Evolutionary conservation across 2,797 vertebrate genomes (phyloP).

Genomic region (Crypturellus tataupa): DNA sequence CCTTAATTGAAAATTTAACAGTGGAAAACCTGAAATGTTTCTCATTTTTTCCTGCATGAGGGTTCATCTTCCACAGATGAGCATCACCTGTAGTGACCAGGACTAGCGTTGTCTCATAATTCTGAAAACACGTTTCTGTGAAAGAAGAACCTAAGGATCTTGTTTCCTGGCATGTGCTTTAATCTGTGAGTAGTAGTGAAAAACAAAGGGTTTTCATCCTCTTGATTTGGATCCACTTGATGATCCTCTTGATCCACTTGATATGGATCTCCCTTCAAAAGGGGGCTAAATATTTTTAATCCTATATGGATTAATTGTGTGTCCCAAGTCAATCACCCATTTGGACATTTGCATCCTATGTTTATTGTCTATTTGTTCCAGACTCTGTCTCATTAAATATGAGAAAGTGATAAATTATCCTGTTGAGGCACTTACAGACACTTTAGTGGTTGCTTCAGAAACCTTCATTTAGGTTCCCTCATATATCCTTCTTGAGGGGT

Average conservation of each 20-base stretch:
- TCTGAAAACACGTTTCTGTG: background rate
- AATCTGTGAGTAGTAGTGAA: background rate
- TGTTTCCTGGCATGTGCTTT: background rate
- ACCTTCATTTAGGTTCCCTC: background rate
- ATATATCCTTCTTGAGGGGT: background rate
- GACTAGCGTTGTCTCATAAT: background rate
- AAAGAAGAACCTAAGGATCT: background rate
- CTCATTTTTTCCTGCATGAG: background rate
- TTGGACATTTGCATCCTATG: background rate
- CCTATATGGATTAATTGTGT: background rate
- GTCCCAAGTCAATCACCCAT: background rate
- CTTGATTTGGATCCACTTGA: background rate
- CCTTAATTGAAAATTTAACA: background rate
- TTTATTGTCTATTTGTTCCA: background rate
- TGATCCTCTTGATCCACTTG: background rate
- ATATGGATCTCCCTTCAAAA: background rate
- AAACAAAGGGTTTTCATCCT: background rate
- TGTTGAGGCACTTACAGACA: background rate
- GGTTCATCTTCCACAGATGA: background rate
- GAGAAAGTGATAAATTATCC: background rate
- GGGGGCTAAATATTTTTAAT: background rate
- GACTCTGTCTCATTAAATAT: background rate
- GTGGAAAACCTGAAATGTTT: background rate
- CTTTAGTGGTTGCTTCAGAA: background rate
- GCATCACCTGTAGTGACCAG: accelerated